Percentiles rank a stretch among this genome's conserved stretches.
Evolutionary conservation across 2,888 invertebrate genomes (phyloP).

Genomic region (Morinoia aosen): DNA sequence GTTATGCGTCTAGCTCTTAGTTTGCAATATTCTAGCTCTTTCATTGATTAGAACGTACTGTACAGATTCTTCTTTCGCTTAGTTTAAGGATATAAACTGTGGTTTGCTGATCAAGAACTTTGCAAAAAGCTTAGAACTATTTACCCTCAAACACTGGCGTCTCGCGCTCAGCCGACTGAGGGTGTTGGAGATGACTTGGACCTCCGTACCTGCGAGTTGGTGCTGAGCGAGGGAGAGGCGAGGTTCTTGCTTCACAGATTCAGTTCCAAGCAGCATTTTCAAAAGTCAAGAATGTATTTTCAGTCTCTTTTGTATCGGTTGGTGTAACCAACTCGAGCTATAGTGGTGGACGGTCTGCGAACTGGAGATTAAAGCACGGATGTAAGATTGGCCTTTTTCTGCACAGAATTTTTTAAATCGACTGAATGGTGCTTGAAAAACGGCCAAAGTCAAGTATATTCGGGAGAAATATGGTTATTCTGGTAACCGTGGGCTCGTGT

Average conservation of each 20-base stretch:
- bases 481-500: no score
- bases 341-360: not conserved
- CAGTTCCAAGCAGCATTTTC: not conserved
- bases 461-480: no score
- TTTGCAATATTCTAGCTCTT: slow-evolving; percentile 35
- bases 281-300: not conserved
- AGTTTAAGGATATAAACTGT: not conserved
- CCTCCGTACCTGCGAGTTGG: not conserved
- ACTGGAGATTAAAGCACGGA: not conserved
- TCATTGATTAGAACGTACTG: slow-evolving; percentile 25
- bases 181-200: not conserved
- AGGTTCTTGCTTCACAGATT: not conserved
- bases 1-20: slow-evolving; percentile 45
- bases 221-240: not conserved
- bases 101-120: not conserved
- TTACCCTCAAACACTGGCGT: not conserved
- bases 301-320: not conserved
- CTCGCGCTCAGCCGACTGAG: not conserved
- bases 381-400: no score
- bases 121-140: not conserved
- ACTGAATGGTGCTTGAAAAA: no score
- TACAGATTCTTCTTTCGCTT: slow-evolving; percentile 45
- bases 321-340: not conserved
- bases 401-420: no score
- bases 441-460: no score